These are phyloP conservation scores for Phylloscopus whistleri DNA, from an alignment of 2,113 vertebrate species.

Conservation along the genomic window DNA sequence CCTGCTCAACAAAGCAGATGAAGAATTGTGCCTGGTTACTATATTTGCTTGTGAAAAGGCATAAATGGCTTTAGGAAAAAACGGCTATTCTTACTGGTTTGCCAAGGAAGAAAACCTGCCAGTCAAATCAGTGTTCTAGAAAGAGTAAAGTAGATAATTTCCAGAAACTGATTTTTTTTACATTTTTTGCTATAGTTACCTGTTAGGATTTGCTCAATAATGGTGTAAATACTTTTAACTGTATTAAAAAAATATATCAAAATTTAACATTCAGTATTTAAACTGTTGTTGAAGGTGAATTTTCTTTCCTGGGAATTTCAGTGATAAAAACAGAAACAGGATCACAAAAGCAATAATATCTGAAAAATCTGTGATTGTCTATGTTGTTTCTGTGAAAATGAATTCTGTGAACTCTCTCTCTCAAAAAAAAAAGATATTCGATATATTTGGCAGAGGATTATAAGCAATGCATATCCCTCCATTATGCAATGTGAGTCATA, in stretches of 20 bases:
- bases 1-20: background rate
- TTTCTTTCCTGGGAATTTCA: background rate
- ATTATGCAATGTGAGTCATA: slow-evolving; percentile 7
- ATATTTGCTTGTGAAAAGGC: background rate
- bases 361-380: background rate
- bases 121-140: background rate
- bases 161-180: background rate
- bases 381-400: slow-evolving; percentile 12
- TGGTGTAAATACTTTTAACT: background rate
- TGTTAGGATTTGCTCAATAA: background rate
- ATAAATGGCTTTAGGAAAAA: background rate
- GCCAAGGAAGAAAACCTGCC: background rate
- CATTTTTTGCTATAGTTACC: background rate
- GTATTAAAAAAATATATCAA: background rate
- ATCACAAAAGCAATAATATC: background rate
- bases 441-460: background rate
- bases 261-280: background rate
- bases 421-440: background rate
- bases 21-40: background rate
- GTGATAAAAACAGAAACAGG: background rate
- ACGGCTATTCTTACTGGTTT: background rate
- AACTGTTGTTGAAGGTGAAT: background rate
- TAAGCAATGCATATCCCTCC: background rate
- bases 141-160: background rate
- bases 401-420: background rate